Evolutionary conservation across 2,797 vertebrate genomes (phyloP), one percentile per base, ranked within the genome.

Genomic region (Okamejei kenojei): DNA sequence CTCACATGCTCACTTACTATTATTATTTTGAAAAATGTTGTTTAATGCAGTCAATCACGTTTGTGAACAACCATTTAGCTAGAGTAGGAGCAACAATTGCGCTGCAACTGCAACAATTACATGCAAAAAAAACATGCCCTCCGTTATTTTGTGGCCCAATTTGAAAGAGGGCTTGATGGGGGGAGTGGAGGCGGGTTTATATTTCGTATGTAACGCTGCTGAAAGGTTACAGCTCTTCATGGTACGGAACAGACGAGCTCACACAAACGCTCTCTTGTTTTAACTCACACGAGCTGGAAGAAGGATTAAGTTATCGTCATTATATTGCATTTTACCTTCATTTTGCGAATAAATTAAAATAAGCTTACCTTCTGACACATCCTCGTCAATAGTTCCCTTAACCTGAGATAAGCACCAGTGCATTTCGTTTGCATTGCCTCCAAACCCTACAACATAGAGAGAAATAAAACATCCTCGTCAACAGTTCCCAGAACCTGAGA

Each of bases 401-500:
- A 45, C 45, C 45, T 45, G 45, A 45, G 45, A 45, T 45, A 45
- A 45, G 45, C 45, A 45, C 45, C 45, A 45, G 45, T 45, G 45
- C 45, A 45, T 45, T 45, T 45, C 45, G 45, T 45, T 45, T 45
- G 45, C 94, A 93, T 96, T 93, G n/a, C 90, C 94, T 93, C 95
- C 96, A 93, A 96, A 93, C 94, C 96, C 96, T 97, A 95, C 93
- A 95, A 94, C 0, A 32, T 54, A 76, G 2, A 82, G 58, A 68
- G 29, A 2, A 82, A 58, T 45, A 45, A 88, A 65, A 65, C n/a
- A 88, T 45, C 45, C 45, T 45, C 2, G 45, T 45, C 45, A 88
- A 94, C 23, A 74, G 95, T 94, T 94, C 95, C 96, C 94, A 97
- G 96, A 10, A 96, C 95, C 95, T 96, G 97, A 93, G 96, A 93